These are phyloP conservation scores for Anguilla megastoma DNA, from an alignment of 2,797 vertebrate species.

Conservation along the genomic window DNA sequence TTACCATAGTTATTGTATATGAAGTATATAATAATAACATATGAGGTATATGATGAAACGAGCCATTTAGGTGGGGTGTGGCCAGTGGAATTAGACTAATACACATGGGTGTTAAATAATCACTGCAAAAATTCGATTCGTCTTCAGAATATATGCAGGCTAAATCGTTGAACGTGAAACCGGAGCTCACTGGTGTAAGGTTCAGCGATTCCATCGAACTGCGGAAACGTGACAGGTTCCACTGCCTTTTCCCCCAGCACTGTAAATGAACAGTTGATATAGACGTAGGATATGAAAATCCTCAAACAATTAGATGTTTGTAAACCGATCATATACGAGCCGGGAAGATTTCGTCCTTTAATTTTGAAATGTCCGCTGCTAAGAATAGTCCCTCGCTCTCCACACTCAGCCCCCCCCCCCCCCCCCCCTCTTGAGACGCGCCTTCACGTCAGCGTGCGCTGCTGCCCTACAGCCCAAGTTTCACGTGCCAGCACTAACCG, in stretches of 20 bases:
- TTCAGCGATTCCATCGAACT: background rate
- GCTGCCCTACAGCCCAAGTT: constrained; percentile 14
- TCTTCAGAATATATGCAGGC: background rate
- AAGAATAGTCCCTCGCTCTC: constrained; percentile 66
- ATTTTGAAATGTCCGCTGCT: constrained; percentile 75
- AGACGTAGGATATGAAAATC: background rate
- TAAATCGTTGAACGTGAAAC: background rate
- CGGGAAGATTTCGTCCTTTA: constrained; percentile 63
- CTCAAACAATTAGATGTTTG: background rate
- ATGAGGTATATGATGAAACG: no score
- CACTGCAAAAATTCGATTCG: background rate
- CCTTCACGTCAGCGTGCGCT: constrained; percentile 40
- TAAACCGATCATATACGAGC: constrained; percentile 38
- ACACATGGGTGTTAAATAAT: background rate
- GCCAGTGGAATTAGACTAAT: background rate
- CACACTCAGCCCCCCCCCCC: constrained; percentile 39
- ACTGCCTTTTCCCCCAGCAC: background rate
- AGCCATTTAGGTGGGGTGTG: background rate
- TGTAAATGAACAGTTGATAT: background rate
- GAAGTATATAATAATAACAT: background rate
- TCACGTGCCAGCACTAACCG: constrained; percentile 17
- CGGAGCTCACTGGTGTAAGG: background rate
- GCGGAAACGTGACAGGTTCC: background rate
- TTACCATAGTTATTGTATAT: background rate
- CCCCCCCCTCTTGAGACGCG: constrained; percentile 60